Percentiles rank a stretch among this genome's conserved stretches.
phyloP scores from a whole-genome alignment of 2,888 invertebrate genomes.

The Plagiodera versicolora region DNA sequence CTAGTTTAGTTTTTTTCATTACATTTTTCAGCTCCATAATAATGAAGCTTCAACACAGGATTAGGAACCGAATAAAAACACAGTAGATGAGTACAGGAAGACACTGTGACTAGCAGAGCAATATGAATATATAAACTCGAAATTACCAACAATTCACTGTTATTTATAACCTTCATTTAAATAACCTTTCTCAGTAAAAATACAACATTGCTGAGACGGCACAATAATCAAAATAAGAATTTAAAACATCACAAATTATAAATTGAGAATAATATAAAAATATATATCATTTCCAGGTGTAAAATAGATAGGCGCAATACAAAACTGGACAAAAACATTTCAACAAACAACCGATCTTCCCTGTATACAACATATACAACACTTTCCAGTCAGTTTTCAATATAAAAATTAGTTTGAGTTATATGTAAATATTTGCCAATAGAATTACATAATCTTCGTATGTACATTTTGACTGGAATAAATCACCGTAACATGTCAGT shows the following conservation, averaged over 20 bases:
- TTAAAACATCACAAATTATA: background rate
- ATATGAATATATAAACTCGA: background rate
- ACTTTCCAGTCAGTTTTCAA: slow-evolving; percentile 50
- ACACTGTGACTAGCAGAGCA: slow-evolving; percentile 1
- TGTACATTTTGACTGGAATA: slow-evolving; percentile 53
- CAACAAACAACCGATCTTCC: slow-evolving; percentile 33
- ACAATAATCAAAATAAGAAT: background rate
- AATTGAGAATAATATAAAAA: background rate
- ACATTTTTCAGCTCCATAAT: background rate
- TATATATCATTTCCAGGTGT: background rate
- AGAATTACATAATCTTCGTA: slow-evolving; percentile 44
- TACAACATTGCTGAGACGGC: background rate
- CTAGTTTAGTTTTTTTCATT: background rate
- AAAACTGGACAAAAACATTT: background rate
- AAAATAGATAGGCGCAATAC: background rate
- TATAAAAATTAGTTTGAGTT: slow-evolving; percentile 41
- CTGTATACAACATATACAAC: slow-evolving; percentile 44
- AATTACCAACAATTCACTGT: background rate
- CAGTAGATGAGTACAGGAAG: background rate
- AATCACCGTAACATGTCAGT: slow-evolving; percentile 44
- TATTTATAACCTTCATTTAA: background rate
- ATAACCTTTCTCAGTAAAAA: background rate
- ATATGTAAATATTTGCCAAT: slow-evolving; percentile 52
- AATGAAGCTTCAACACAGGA: background rate
- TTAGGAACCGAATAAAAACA: background rate